Conservation (phyloP, 2,797 vertebrate genomes). For the Myoxocephalus aenaeus region DNA sequence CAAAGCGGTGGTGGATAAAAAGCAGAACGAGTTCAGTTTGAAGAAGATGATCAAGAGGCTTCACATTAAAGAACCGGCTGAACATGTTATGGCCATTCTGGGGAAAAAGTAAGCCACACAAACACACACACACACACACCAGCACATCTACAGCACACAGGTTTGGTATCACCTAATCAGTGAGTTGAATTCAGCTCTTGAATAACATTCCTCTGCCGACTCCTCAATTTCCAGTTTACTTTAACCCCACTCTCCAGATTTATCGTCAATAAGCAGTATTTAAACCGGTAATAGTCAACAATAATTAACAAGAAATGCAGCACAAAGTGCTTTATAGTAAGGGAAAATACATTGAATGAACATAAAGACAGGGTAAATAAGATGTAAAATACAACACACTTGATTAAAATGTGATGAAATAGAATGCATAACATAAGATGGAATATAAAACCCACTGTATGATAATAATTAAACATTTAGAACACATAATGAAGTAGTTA, state of each 20-base stretch:
- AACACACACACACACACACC: background rate
- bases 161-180: too few relatives aligned
- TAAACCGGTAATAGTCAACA: background rate
- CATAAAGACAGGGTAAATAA: too few relatives aligned
- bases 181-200: too few relatives aligned
- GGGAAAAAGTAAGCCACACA: conserved; percentile 87
- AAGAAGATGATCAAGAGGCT: conserved; percentile 89
- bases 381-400: background rate
- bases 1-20: conserved; percentile 76
- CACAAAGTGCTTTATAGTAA: too few relatives aligned
- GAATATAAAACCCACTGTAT: too few relatives aligned
- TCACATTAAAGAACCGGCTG: conserved; percentile 89
- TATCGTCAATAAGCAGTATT: background rate
- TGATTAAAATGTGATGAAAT: background rate
- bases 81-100: conserved; percentile 88
- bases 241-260: background rate
- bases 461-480: background rate
- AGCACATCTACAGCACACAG: too few relatives aligned
- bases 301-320: background rate
- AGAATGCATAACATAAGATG: conserved; percentile 1
- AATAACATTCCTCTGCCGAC: too few relatives aligned
- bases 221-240: background rate
- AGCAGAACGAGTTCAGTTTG: conserved; percentile 84
- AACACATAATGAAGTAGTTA: background rate
- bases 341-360: too few relatives aligned